Base-by-base conservation (phyloP, 2,888 invertebrate genomes). In the Eurois occulta region DNA sequence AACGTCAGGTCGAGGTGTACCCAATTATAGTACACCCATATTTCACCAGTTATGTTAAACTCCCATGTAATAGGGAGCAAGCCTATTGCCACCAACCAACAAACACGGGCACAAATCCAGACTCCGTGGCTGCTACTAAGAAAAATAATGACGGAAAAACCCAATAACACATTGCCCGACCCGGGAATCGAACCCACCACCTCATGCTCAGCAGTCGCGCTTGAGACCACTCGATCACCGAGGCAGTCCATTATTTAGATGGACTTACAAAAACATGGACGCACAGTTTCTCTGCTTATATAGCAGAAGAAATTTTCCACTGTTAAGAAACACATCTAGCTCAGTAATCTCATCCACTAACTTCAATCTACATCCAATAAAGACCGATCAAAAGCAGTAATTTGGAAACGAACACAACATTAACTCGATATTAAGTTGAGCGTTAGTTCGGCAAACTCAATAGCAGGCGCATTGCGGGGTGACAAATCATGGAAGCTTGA, bases 401-500 rank as follows among this genome's bases (percentile, higher is more conserved):
- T 84, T 87, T 80, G 64, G 52, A 76, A 85, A 73, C 62, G 85
- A 84, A 84, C 77, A 75, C 77, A 78, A 83, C 83, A 85, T 77
- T 85, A 83, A 88, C 74, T 85, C 79, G 68, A 85, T 82, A 87
- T 67, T 78, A 81, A 88, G 86, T 85, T 87, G 75, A 76, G 60
- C 81, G 48, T 78, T 83, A 87, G 81, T 89, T 88, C 69, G 64
- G 67, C 79, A 83, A 85, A 89, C 84, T 85, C 83, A 83, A 86
- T 86, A 77, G 69, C 69, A 80, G 71, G 70, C 74, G 80, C 83
- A 88, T 88, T 89, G 84, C 88, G 74, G 71, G 70, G 81, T 84
- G 86, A 87, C 90, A 87, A 89, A 87, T 89, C 87, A 87, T 78
- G 76, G 64, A 83, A 80, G 81, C 82, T 84, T 77, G 72, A 81